Base-by-base conservation (phyloP, 2,888 invertebrate genomes). In the Pharmacophagus antenor region DNA sequence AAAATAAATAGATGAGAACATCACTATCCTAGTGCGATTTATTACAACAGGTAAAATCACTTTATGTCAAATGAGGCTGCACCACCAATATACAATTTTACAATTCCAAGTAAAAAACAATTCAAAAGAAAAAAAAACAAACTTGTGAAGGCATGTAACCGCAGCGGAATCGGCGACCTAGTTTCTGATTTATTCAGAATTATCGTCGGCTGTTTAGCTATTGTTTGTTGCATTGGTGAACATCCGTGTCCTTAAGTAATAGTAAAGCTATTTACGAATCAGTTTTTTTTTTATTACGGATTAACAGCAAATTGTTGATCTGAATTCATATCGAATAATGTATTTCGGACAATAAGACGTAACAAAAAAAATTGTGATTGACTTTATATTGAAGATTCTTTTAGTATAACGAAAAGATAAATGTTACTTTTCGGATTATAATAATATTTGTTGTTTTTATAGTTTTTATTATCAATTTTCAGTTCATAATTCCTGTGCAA, bases 151-250 rank as follows among this genome's bases (percentile, higher is more conserved):
- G 25, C 44, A 27, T 46, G 27, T 57, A 31, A 21, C 47, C 52
- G 37, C 31, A 52, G 52, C 58, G 58, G 58, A 58, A 47, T 52
- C 22, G 37, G 22, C 51, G 51, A 52, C 52, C 58, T 31, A 58
- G 51, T 23, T 58, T 31, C 50, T 23, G 37, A 37, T n/a, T 21
- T 54, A 54, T 54, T 54, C 56, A 49, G 22, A 41, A 56, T 48
- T 56, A 42, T 42, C 18, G n/a, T n/a, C 46, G 58, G 31, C 46
- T 27, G 12, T 52, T 31, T 23, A 46, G 18, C 46, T 22, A 51
- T 51, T 58, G 58, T 52, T 37, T 31, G 8, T 7, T 31, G 10
- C 15, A n/a, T n/a, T n/a, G n/a, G n/a, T n/a, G n/a, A n/a, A n/a
- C n/a, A n/a, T n/a, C n/a, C n/a, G n/a, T n/a, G n/a, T n/a, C n/a